A percentile compares a stretch with the other conserved stretches of the same genome.
phyloP scores from a whole-genome alignment of 1,140 invertebrate genomes.

The Drepana arcuata region DNA sequence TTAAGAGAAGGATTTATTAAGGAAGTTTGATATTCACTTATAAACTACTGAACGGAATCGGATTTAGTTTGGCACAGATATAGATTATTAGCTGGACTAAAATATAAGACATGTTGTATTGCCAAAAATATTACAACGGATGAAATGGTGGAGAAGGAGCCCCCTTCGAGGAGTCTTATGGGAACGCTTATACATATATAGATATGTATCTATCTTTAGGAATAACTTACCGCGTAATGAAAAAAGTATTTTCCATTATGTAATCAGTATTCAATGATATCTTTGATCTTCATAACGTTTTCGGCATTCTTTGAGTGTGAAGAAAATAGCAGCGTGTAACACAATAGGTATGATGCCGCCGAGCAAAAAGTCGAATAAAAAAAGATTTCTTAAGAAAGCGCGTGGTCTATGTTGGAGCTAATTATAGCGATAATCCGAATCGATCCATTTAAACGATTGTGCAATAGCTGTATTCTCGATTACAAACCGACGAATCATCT shows the following conservation, averaged over 20 bases:
- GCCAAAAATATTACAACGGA: no score
- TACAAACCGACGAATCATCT: conserved; percentile 29
- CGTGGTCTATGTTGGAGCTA: conserved; percentile 26
- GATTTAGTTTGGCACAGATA: no score
- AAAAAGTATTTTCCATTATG: background rate
- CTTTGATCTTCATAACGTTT: conserved; percentile 5
- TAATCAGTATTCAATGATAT: background rate
- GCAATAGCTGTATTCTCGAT: conserved; percentile 31
- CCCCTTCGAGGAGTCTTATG: background rate
- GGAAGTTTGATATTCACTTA: no score
- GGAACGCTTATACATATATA: background rate
- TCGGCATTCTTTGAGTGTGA: conserved; percentile 2
- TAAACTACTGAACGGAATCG: no score
- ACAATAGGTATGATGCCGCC: conserved; percentile 13
- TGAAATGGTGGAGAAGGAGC: no score
- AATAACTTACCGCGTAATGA: background rate
- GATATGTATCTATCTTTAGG: background rate
- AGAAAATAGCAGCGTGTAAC: conserved; percentile 9
- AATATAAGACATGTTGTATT: no score
- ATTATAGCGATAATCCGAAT: conserved; percentile 38
- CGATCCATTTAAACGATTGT: conserved; percentile 38
- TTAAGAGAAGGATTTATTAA: no score
- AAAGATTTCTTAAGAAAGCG: conserved; percentile 27
- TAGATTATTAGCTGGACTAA: no score
- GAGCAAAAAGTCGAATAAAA: conserved; percentile 14